Conservation (phyloP, 2,888 invertebrate genomes). For the Diarsia brunnea region DNA sequence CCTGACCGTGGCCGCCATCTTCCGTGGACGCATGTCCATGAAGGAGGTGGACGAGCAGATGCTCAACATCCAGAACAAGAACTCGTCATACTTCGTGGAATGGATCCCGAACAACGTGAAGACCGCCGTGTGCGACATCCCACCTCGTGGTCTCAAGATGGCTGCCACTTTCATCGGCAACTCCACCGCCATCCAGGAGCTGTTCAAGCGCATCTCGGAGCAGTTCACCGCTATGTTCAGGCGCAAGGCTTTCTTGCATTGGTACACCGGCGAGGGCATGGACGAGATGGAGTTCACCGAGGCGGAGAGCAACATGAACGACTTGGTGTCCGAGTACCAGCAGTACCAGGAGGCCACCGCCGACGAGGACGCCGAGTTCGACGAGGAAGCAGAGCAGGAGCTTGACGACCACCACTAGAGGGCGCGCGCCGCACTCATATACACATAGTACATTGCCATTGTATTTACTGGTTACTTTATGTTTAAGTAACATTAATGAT, state of each 20-base stretch:
- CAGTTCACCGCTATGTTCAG: conserved; percentile 99
- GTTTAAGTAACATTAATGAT: conserved; percentile 87
- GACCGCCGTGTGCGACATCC: conserved; percentile 95
- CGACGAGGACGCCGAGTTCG: conserved; percentile 95
- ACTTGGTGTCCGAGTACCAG: conserved; percentile 98
- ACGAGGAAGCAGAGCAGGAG: conserved; percentile 94
- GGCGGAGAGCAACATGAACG: conserved; percentile 98
- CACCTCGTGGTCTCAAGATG: conserved; percentile 97
- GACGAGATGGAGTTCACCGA: conserved; percentile 99
- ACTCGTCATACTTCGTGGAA: conserved; percentile 96
- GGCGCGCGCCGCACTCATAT: conserved; percentile 55
- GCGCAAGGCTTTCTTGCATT: conserved; percentile 99
- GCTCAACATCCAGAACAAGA: conserved; percentile 98
- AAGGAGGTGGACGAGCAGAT: conserved; percentile 97
- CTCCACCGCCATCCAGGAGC: conserved; percentile 97
- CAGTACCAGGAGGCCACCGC: conserved; percentile 98
- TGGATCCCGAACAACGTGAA: conserved; percentile 98
- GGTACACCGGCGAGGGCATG: conserved; percentile 99
- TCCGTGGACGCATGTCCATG: conserved; percentile 98
- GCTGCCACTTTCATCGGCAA: conserved; percentile 98
- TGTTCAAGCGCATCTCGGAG: conserved; percentile 97
- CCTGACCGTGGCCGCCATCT: conserved; percentile 97
- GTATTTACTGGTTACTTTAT: conserved; percentile 84
- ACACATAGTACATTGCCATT: conserved; percentile 86
- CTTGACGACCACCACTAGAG: conserved; percentile 90